Evolutionary conservation across 1,140 invertebrate genomes (phyloP).

Genomic region (Homalodisca vitripennis): DNA sequence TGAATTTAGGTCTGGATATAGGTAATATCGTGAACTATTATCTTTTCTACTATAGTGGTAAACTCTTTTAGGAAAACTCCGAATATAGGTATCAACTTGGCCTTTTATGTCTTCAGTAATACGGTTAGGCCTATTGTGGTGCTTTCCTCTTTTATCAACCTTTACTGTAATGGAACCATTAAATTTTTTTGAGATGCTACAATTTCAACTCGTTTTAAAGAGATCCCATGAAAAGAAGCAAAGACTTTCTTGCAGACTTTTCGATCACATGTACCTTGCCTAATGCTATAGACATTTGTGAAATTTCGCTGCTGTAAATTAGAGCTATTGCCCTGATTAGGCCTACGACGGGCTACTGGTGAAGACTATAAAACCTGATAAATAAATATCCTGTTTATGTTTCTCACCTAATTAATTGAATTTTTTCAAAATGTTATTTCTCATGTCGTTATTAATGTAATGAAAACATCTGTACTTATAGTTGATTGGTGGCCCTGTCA

Average conservation of each 20-base stretch:
- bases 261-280: neutral
- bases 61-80: conserved; percentile 12
- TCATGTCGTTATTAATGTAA: neutral
- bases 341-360: neutral
- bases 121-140: conserved; percentile 6
- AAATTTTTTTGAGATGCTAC: neutral
- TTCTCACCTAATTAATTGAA: neutral
- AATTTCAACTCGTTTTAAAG: neutral
- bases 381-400: neutral
- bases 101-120: neutral
- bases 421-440: conserved; percentile 3
- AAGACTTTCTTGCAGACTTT: conserved; percentile 6
- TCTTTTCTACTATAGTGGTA: conserved; percentile 5
- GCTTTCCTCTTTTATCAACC: neutral
- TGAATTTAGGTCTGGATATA: neutral
- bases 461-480: conserved; percentile 1
- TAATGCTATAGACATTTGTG: neutral
- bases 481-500: neutral
- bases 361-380: neutral
- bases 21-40: conserved; percentile 2
- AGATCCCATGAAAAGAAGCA: conserved; percentile 2
- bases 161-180: neutral
- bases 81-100: conserved; percentile 1
- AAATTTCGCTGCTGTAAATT: neutral
- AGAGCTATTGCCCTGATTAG: neutral